Evolutionary conservation across 2,113 vertebrate species (phyloP), one percentile per base, ranked within the genome.

Genomic region (Merops nubicus): DNA sequence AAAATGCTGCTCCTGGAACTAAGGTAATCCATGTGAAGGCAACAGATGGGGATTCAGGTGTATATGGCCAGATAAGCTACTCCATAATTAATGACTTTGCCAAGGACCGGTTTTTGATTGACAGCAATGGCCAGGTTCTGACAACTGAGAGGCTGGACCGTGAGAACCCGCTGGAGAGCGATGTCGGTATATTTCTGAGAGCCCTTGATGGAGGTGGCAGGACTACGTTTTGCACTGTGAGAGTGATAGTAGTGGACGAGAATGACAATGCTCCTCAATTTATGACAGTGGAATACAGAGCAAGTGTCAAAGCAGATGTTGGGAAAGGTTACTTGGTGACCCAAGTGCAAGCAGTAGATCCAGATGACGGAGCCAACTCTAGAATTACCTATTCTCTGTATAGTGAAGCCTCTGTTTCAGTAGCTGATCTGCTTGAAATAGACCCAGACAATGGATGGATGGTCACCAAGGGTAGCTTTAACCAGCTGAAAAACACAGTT

Each of bases 371-470:
- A 22, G 93, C 96, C 15, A 99, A 99, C 83, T 98, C 99, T 69
- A 98, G 98, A 96, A 98, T 99, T 64, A 98, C 98, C 15, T 99
- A 99, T 92, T 99, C 99, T 18, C 97, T 99, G 9, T 99, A 99
- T 77, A 99, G 99, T 1, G 99, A 99, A 94, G 99, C 99, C 38
- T 99, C 99, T 0, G 97, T 98, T 65, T 98, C 99, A 5, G 98
- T 99, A 65, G 98, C 98, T 21, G 99, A 99, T 87, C 98, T 99
- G 81, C 98, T 99, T 92, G 99, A 99, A 97, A 99, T 99, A 15
- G 99, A 99, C 91, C 99, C 99, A 25, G 99, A 99, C 95, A 99
- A 99, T 84, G 99, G 99, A 60, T 99, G 99, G 99, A 99, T 99
- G 98, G 99, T 99, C 67, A 99, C 99, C 9, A 99, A 99, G 95